A percentile compares a stretch with the other conserved stretches of the same genome.
Conservation (phyloP, 2,113 vertebrate genomes). For the Percina caprodes region DNA sequence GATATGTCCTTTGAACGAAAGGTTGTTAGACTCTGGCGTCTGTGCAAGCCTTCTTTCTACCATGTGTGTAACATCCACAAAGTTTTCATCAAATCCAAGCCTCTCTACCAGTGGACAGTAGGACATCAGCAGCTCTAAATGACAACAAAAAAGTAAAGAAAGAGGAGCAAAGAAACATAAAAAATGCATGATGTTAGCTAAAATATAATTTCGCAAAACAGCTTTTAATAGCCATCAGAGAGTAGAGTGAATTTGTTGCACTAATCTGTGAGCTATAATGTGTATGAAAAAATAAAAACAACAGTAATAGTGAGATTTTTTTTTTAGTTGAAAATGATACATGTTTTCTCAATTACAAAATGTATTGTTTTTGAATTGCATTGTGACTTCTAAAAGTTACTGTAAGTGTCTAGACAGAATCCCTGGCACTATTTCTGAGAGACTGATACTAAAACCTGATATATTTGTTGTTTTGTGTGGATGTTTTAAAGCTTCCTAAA, state of each 20-base stretch:
- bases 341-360: neutral
- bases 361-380: neutral
- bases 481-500: neutral
- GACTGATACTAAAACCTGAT: neutral
- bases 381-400: neutral
- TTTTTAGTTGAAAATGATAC: too few relatives aligned
- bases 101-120: slow-evolving; percentile 91
- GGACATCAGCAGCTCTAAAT: slow-evolving; percentile 88
- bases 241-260: neutral
- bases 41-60: slow-evolving; percentile 83
- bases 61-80: slow-evolving; percentile 89
- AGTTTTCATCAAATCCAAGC: slow-evolving; percentile 95
- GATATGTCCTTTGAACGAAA: slow-evolving; percentile 85
- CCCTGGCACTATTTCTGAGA: neutral
- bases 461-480: too few relatives aligned
- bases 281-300: neutral
- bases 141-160: slow-evolving; percentile 29
- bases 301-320: too few relatives aligned
- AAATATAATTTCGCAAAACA: neutral
- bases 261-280: neutral
- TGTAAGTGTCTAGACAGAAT: neutral
- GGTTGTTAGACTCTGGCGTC: slow-evolving; percentile 17
- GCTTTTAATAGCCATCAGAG: neutral
- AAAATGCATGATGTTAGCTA: neutral
- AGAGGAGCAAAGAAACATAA: neutral